Percentiles rank a stretch among this genome's conserved stretches.
Evolutionary conservation across 2,797 vertebrate genomes (phyloP).

Genomic region (Pseudochirops cupreus): DNA sequence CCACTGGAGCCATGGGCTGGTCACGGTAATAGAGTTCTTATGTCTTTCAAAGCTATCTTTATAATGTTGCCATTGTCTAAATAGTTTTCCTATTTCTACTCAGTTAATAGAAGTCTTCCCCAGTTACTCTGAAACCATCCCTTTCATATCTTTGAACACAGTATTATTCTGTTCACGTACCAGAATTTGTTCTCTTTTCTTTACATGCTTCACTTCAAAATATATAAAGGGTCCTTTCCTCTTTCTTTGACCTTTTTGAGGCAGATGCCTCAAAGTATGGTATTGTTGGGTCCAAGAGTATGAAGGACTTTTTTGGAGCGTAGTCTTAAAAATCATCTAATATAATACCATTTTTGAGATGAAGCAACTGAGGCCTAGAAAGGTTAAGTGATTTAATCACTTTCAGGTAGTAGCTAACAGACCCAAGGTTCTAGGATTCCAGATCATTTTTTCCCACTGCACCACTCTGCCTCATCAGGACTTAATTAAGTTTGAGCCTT

Average conservation of each 20-base stretch:
- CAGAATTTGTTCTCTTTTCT: not conserved
- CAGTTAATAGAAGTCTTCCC: not conserved
- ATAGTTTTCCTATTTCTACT: not conserved
- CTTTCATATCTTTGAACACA: not conserved
- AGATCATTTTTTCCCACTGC: not conserved
- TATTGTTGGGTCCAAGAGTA: not conserved
- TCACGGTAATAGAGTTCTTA: not conserved
- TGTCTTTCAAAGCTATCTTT: too few relatives aligned
- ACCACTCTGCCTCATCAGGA: not conserved
- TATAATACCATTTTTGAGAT: not conserved
- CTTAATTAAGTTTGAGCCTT: not conserved
- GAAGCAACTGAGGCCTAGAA: not conserved
- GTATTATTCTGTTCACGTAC: not conserved
- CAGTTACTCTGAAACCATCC: not conserved
- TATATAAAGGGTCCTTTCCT: not conserved
- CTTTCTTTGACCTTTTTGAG: not conserved
- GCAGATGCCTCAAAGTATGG: not conserved
- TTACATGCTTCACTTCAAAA: not conserved
- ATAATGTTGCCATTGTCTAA: not conserved
- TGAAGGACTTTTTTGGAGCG: not conserved
- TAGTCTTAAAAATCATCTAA: not conserved
- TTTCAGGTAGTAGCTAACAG: not conserved
- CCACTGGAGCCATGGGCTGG: not conserved
- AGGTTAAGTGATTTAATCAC: not conserved
- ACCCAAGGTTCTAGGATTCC: not conserved